A percentile compares a stretch with the other conserved stretches of the same genome.
Conservation (phyloP, 35 echinoderm and acorn worm species). For the Heliocidaris tuberculata region DNA sequence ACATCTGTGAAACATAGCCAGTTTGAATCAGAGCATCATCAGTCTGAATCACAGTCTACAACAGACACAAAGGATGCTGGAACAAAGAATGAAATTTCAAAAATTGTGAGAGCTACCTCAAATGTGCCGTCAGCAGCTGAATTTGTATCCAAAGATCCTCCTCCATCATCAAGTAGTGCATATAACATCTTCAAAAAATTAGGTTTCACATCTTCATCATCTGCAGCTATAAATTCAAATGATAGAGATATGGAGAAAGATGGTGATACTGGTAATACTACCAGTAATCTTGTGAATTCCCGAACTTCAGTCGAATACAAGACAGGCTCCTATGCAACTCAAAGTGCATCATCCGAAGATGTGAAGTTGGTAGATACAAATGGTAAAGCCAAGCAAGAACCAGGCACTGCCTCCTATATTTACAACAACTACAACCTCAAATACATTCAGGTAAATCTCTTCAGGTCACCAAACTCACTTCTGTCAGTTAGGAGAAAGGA, state of each 20-base stretch:
- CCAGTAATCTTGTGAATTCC: neutral
- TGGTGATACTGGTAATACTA: neutral
- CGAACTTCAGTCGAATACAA: neutral
- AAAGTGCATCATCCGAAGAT: neutral
- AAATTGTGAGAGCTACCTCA: conserved; percentile 1
- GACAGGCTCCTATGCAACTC: neutral
- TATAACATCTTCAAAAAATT: conserved; percentile 19
- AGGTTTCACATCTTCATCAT: conserved; percentile 7
- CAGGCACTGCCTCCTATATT: neutral
- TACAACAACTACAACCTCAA: conserved; percentile 50
- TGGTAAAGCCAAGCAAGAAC: neutral
- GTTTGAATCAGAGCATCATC: neutral
- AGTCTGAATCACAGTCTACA: neutral
- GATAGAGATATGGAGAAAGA: neutral
- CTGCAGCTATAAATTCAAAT: neutral
- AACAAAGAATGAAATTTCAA: neutral
- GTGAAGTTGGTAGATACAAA: neutral
- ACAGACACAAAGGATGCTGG: neutral
- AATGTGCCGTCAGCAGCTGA: neutral
- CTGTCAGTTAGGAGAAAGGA: neutral
- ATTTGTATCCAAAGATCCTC: neutral
- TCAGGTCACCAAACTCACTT: neutral
- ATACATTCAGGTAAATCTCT: conserved; percentile 45
- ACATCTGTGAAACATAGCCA: neutral
- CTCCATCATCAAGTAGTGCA: neutral